Conservation (phyloP, 2,797 vertebrate species). For the Lepus oiostolus region DNA sequence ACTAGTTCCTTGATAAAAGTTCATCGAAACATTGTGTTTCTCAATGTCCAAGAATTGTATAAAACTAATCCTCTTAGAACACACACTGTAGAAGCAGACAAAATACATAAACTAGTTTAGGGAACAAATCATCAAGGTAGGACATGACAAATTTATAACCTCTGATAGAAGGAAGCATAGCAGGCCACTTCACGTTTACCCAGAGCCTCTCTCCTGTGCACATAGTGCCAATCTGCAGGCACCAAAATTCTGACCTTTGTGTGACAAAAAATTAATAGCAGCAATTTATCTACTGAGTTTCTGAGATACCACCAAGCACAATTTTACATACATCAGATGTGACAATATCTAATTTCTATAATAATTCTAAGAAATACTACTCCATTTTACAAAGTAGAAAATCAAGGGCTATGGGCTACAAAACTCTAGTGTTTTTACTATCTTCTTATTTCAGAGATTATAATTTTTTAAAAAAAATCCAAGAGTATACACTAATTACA, state of each 20-base stretch:
- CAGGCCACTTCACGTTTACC: not conserved
- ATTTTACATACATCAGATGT: not conserved
- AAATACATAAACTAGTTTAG: slow-evolving; percentile 9
- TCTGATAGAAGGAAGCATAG: not conserved
- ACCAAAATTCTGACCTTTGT: not conserved
- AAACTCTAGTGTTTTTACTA: slow-evolving; percentile 24
- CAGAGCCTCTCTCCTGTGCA: not conserved
- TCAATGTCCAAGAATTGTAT: not conserved
- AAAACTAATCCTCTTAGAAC: not conserved
- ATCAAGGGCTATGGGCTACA: not conserved
- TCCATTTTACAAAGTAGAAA: slow-evolving; percentile 51
- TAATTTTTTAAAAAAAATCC: not conserved
- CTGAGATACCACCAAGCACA: not conserved
- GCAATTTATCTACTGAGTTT: slow-evolving; percentile 4
- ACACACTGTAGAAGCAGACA: slow-evolving; percentile 30
- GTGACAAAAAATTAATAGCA: slow-evolving; percentile 14
- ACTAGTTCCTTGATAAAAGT: slow-evolving; percentile 33
- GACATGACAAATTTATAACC: not conserved
- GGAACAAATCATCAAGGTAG: not conserved
- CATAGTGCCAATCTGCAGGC: not conserved
- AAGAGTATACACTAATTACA: not conserved
- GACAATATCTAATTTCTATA: slow-evolving; percentile 9
- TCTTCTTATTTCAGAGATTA: not conserved
- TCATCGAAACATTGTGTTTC: not conserved
- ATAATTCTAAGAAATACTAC: not conserved